phyloP scores from a whole-genome alignment of 2,888 invertebrate species.

The Ophioninae sp. region DNA sequence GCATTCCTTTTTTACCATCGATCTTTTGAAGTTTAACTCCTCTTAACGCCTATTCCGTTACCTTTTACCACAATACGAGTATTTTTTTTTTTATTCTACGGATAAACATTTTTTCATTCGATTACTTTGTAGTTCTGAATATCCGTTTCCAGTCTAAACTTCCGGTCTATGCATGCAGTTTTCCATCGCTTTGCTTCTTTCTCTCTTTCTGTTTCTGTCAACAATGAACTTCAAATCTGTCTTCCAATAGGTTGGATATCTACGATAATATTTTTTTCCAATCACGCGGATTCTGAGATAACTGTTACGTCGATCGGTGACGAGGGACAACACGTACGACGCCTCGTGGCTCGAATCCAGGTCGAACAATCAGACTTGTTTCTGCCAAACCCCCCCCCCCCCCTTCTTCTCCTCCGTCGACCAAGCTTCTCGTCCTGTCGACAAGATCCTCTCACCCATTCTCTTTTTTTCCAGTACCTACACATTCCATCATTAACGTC shows the following conservation, averaged over 20 bases:
- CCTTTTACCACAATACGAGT: constrained; percentile 11
- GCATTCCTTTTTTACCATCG: constrained; percentile 9
- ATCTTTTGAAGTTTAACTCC: constrained; percentile 28
- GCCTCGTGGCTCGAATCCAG: constrained; percentile 61
- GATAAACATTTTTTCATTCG: constrained; percentile 10
- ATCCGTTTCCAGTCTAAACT: constrained; percentile 47
- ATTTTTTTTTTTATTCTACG: constrained; percentile 22
- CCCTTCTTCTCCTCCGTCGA: neutral
- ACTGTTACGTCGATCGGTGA: constrained; percentile 32
- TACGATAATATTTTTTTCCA: constrained; percentile 46
- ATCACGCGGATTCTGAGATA: constrained; percentile 40
- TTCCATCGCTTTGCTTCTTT: neutral
- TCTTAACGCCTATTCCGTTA: constrained; percentile 9
- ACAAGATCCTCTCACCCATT: neutral
- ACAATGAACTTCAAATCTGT: too few relatives aligned
- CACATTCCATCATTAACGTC: constrained; percentile 32
- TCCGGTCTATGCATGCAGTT: constrained; percentile 29
- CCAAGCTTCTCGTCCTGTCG: neutral
- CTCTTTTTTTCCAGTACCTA: neutral
- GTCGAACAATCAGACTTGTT: constrained; percentile 56
- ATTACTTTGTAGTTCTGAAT: constrained; percentile 29
- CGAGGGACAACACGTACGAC: constrained; percentile 44
- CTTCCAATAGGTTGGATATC: neutral
- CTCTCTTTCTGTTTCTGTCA: constrained; percentile 7
- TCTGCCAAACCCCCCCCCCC: neutral